Evolutionary conservation across 92 coral and sea anemone species (phyloP).

Genomic region (Siderastrea radians): DNA sequence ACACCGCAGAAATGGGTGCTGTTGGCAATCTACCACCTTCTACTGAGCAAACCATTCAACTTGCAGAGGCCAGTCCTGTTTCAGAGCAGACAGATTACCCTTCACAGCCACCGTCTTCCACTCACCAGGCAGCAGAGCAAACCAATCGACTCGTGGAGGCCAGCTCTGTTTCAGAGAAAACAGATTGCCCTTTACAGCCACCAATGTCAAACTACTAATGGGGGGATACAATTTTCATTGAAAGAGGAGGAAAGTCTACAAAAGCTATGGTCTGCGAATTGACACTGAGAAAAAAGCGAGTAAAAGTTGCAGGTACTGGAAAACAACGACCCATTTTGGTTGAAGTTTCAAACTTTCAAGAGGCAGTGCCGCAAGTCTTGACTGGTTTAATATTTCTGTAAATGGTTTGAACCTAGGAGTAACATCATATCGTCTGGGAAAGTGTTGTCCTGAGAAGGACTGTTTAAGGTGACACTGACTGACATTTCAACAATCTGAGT

Average conservation of each 20-base stretch:
- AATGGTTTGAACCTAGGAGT: no score
- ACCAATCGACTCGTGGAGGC: not conserved
- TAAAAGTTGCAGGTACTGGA: not conserved
- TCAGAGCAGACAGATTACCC: no score
- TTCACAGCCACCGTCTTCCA: not conserved
- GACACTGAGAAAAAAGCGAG: not conserved
- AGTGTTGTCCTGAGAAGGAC: no score
- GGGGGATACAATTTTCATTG: not conserved
- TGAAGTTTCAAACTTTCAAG: no score
- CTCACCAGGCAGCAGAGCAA: not conserved
- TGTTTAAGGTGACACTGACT: no score
- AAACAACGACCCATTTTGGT: not conserved
- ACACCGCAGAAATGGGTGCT: not conserved
- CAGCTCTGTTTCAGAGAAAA: no score
- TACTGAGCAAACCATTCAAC: no score
- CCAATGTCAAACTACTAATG: not conserved
- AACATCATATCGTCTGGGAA: no score
- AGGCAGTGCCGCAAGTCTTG: no score
- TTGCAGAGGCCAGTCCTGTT: no score
- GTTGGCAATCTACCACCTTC: not conserved
- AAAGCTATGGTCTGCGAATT: not conserved
- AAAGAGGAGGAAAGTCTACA: not conserved
- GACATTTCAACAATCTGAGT: no score
- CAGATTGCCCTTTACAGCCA: not conserved
- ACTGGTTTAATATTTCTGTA: no score